Evolutionary conservation across 2,797 vertebrate species (phyloP).

Genomic region (Brachyalestes nurse): DNA sequence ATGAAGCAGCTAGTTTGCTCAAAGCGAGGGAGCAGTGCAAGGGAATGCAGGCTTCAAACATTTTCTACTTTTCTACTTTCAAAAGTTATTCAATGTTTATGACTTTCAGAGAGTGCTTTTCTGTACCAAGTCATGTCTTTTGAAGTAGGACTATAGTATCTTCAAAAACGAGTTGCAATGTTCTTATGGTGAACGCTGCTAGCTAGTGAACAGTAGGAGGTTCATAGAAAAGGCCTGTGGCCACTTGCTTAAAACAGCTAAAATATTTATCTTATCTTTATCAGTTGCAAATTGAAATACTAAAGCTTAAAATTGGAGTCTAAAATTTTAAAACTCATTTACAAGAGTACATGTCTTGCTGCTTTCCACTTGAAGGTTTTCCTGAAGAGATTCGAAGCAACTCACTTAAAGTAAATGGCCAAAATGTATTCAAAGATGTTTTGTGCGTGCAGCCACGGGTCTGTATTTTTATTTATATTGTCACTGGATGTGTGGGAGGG

Average conservation of each 20-base stretch:
- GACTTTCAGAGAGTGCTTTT: background rate
- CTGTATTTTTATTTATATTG: conserved; percentile 29
- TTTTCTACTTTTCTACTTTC: conserved; percentile 26
- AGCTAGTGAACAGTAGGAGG: conserved; percentile 23
- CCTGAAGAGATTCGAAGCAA: too few relatives aligned
- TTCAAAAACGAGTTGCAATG: background rate
- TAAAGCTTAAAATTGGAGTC: too few relatives aligned
- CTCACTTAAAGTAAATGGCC: too few relatives aligned
- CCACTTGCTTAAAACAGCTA: background rate
- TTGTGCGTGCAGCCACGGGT: conserved; percentile 11
- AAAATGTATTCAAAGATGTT: too few relatives aligned
- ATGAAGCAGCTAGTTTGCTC: conserved; percentile 3
- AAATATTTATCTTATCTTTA: too few relatives aligned
- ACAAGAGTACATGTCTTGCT: too few relatives aligned
- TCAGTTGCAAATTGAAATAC: too few relatives aligned
- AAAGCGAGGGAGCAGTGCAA: background rate
- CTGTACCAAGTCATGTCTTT: background rate
- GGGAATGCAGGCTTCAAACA: conserved; percentile 2
- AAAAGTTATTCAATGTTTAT: background rate
- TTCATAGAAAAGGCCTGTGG: background rate
- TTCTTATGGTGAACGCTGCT: conserved; percentile 32
- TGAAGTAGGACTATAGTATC: background rate
- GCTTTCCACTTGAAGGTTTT: too few relatives aligned
- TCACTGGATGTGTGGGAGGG: conserved; percentile 19
- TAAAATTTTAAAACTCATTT: too few relatives aligned